phyloP scores from a whole-genome alignment of 2,113 vertebrate species.

The Rhinopomastus cyanomelas region DNA sequence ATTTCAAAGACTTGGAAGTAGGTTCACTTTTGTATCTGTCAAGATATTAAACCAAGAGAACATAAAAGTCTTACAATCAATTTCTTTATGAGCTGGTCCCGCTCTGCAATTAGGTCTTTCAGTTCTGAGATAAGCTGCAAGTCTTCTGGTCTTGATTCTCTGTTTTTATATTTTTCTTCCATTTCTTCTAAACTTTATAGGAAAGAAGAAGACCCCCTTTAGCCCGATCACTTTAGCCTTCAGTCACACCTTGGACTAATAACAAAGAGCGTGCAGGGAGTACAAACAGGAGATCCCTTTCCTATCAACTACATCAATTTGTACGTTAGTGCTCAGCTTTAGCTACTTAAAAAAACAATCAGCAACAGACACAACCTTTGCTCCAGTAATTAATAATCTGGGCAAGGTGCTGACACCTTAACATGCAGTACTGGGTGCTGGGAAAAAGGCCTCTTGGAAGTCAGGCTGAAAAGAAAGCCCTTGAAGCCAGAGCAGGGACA shows the following conservation, averaged over 20 bases:
- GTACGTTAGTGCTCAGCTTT: not conserved
- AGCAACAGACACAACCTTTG: not conserved
- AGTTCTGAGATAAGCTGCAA: slow-evolving; percentile 94
- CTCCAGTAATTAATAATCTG: not conserved
- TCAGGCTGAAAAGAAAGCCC: not conserved
- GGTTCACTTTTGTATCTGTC: not conserved
- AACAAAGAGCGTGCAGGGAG: not conserved
- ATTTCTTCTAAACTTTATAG: slow-evolving; percentile 91
- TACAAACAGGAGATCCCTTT: not conserved
- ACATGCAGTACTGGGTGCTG: not conserved
- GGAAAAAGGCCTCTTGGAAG: not conserved
- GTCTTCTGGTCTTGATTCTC: slow-evolving; percentile 95
- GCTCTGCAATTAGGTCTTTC: slow-evolving; percentile 94
- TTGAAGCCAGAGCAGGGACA: not conserved
- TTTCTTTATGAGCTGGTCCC: slow-evolving; percentile 96
- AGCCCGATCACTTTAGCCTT: too few relatives aligned
- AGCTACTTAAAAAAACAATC: not conserved
- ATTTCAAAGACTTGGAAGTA: not conserved
- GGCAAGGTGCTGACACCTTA: not conserved
- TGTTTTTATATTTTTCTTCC: slow-evolving; percentile 94
- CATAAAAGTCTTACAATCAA: slow-evolving; percentile 87
- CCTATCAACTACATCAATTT: not conserved
- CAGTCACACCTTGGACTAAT: slow-evolving; percentile 6
- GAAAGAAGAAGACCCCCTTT: slow-evolving; percentile 71
- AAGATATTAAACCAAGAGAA: slow-evolving; percentile 30